A percentile compares a stretch with the other conserved stretches of the same genome.
Conservation (phyloP, 2,888 invertebrate species). For the Diadegma fenestrale region DNA sequence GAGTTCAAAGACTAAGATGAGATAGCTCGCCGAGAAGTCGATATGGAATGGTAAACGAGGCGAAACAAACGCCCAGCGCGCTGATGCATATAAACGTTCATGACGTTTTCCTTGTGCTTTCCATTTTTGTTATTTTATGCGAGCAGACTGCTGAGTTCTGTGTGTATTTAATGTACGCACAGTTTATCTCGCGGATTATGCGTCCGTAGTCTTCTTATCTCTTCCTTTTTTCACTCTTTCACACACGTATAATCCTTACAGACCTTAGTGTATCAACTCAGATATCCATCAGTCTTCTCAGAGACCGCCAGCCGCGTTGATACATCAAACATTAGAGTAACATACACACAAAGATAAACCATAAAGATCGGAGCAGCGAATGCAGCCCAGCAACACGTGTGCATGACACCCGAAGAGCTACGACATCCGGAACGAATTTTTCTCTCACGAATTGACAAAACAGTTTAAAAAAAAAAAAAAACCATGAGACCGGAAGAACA, state of each 20-base stretch:
- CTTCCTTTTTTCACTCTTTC: constrained; percentile 29
- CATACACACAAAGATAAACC: constrained; percentile 52
- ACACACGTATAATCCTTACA: not conserved
- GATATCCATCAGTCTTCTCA: constrained; percentile 51
- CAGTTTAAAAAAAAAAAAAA: not conserved
- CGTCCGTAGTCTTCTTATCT: constrained; percentile 55
- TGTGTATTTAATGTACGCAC: constrained; percentile 52
- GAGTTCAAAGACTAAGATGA: constrained; percentile 68
- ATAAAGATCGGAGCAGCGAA: constrained; percentile 14
- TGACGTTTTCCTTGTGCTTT: constrained; percentile 36
- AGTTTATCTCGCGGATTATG: constrained; percentile 56
- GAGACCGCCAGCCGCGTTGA: constrained; percentile 67
- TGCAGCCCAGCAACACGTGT: constrained; percentile 72
- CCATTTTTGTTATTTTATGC: not conserved
- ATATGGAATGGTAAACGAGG: constrained; percentile 35
- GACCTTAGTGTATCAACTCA: constrained; percentile 46
- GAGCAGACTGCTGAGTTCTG: constrained; percentile 24
- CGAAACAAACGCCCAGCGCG: constrained; percentile 36
- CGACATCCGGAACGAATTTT: constrained; percentile 73
- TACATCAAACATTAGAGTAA: constrained; percentile 31
- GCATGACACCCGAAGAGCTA: constrained; percentile 71
- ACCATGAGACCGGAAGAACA: not conserved
- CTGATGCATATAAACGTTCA: constrained; percentile 67
- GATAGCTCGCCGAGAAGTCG: constrained; percentile 49
- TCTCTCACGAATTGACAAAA: constrained; percentile 40